Evolutionary conservation across 35 echinoderm and acorn worm species (phyloP).

Genomic region (Heliocidaris erythrogramma): DNA sequence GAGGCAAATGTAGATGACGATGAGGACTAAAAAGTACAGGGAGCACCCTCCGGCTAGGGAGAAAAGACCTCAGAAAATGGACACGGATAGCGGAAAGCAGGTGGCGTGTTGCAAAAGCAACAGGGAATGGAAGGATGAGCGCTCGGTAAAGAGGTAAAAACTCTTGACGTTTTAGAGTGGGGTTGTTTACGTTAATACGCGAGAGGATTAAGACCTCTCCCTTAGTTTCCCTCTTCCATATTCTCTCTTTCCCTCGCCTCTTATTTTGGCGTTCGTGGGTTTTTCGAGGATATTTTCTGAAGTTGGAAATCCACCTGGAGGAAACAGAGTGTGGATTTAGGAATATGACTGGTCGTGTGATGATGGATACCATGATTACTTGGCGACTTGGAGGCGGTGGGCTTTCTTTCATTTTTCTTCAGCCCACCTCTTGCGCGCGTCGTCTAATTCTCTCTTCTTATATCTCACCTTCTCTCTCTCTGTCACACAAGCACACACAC

Average conservation of each 20-base stretch:
- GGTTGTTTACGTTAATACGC: conserved; percentile 37
- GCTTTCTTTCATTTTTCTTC: not conserved
- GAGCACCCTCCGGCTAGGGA: not conserved
- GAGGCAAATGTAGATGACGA: not conserved
- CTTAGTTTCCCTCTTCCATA: not conserved
- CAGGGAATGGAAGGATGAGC: not conserved
- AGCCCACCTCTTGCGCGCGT: not conserved
- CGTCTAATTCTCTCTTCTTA: not conserved
- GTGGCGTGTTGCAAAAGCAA: not conserved
- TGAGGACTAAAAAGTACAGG: not conserved
- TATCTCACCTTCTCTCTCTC: too few relatives aligned
- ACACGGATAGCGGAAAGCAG: not conserved
- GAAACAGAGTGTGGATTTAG: conserved; percentile 33
- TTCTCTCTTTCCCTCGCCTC: not conserved
- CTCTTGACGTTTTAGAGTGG: conserved; percentile 27
- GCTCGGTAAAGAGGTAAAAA: not conserved
- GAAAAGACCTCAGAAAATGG: not conserved
- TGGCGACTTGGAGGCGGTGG: not conserved
- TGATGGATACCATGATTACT: conserved; percentile 28
- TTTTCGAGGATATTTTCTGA: not conserved
- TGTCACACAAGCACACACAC: not conserved
- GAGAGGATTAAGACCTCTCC: conserved; percentile 30
- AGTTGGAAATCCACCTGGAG: conserved; percentile 14
- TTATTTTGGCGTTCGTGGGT: not conserved
- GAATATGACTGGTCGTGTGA: conserved; percentile 22